A percentile compares a stretch with the other conserved stretches of the same genome.
Evolutionary conservation across 2,797 vertebrate species (phyloP).

Genomic region (Gymnothorax javanicus): DNA sequence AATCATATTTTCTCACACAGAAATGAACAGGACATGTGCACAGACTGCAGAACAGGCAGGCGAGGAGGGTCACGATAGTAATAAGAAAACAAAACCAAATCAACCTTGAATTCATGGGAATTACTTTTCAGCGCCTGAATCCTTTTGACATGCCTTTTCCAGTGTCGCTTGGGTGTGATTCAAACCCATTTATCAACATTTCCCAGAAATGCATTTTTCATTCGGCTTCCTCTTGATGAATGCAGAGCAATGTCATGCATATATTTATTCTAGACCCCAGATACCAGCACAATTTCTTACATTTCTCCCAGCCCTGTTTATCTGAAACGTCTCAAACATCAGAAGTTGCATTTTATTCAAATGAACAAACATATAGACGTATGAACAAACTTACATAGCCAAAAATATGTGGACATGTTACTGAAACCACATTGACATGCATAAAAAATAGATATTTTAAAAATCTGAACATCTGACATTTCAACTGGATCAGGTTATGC

Average conservation of each 20-base stretch:
- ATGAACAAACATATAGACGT: constrained; percentile 65
- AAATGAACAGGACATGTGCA: constrained; percentile 73
- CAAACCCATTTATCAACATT: constrained; percentile 78
- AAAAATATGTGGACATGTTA: too few species aligned
- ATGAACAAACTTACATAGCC: background rate
- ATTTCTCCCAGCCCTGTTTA: constrained; percentile 64
- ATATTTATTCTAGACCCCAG: constrained; percentile 35
- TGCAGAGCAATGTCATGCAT: background rate
- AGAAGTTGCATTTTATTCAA: constrained; percentile 67
- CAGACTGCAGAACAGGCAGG: constrained; percentile 70
- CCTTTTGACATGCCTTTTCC: constrained; percentile 44
- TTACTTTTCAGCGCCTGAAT: constrained; percentile 10
- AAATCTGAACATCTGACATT: too few species aligned
- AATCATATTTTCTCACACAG: constrained; percentile 72
- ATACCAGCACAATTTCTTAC: constrained; percentile 60
- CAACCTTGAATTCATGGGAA: constrained; percentile 71
- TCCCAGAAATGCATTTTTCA: constrained; percentile 29
- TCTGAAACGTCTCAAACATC: constrained; percentile 68
- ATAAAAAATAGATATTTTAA: too few species aligned
- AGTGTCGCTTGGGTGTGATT: constrained; percentile 71
- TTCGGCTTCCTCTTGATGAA: constrained; percentile 16
- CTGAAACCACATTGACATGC: too few species aligned
- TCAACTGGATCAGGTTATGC: too few species aligned
- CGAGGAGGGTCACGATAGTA: constrained; percentile 79
- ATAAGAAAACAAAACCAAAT: constrained; percentile 81